phyloP scores from a whole-genome alignment of 2,888 invertebrate species.

The Idaea dimidiata region DNA sequence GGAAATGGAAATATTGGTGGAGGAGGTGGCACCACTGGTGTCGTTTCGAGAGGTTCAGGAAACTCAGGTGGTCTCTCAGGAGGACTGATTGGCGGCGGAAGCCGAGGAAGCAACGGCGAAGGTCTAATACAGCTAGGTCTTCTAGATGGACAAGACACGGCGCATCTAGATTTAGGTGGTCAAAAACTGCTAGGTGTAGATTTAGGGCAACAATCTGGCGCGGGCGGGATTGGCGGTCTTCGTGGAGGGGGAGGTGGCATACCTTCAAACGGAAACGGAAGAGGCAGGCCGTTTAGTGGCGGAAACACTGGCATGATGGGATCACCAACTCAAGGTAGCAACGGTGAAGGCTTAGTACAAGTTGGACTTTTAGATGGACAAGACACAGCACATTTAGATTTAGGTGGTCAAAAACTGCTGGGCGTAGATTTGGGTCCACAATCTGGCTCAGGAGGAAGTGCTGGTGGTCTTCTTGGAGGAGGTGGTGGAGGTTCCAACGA shows the following conservation, averaged over 20 bases:
- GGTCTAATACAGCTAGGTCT: neutral
- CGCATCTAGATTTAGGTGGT: conserved; percentile 7
- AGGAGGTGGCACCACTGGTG: conserved; percentile 12
- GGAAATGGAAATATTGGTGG: conserved; percentile 22
- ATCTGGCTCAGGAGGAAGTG: neutral
- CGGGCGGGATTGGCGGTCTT: neutral
- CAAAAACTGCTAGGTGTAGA: conserved; percentile 7
- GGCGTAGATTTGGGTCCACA: conserved; percentile 9
- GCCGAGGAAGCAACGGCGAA: conserved; percentile 1
- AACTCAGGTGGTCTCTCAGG: conserved; percentile 7
- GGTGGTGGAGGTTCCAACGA: conserved; percentile 14
- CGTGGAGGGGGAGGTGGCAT: neutral
- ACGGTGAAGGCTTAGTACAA: neutral
- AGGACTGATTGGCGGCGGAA: neutral
- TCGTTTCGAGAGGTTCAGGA: neutral
- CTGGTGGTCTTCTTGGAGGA: conserved; percentile 7
- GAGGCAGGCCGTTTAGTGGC: neutral
- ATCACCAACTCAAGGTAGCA: neutral
- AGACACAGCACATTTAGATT: conserved; percentile 15
- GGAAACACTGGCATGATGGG: conserved; percentile 4
- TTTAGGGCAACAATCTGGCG: conserved; percentile 5
- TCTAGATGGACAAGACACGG: conserved; percentile 18
- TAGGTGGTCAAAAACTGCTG: conserved; percentile 3
- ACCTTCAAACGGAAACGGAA: neutral
- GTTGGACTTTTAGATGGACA: conserved; percentile 11